Evolutionary conservation across 2,797 vertebrate species (phyloP).

Genomic region (Clarias fuscus): DNA sequence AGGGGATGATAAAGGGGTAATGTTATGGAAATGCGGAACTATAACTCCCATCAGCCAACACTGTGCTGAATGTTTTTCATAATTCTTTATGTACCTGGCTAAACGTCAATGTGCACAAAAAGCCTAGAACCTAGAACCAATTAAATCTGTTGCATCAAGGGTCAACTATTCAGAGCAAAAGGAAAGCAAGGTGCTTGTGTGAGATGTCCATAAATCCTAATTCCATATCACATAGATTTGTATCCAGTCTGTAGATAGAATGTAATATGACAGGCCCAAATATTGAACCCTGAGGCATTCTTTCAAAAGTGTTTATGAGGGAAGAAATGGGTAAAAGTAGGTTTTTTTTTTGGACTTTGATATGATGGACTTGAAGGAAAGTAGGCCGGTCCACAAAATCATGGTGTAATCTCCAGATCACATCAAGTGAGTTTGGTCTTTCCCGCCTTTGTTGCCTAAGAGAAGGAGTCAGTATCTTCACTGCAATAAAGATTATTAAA

Average conservation of each 20-base stretch:
- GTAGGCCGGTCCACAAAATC: conserved; percentile 92
- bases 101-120: not conserved
- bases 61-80: not conserved
- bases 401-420: conserved; percentile 96
- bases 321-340: not conserved
- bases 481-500: not conserved
- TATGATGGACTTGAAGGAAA: conserved; percentile 97
- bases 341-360: conserved; percentile 64
- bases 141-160: too few relatives aligned
- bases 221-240: conserved; percentile 38
- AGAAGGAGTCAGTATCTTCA: conserved; percentile 84
- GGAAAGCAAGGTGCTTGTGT: not conserved
- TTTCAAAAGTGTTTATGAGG: conserved; percentile 5
- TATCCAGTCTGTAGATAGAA: not conserved
- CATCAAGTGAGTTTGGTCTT: conserved; percentile 94
- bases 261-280: conserved; percentile 20
- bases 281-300: conserved; percentile 36
- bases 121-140: not conserved
- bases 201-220: not conserved
- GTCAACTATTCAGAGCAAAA: too few relatives aligned
- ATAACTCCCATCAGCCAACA: not conserved
- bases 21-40: not conserved
- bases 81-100: not conserved
- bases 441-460: conserved; percentile 88
- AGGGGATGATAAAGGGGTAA: not conserved